phyloP scores from a whole-genome alignment of 2,113 vertebrate genomes.

The Apus apus region DNA sequence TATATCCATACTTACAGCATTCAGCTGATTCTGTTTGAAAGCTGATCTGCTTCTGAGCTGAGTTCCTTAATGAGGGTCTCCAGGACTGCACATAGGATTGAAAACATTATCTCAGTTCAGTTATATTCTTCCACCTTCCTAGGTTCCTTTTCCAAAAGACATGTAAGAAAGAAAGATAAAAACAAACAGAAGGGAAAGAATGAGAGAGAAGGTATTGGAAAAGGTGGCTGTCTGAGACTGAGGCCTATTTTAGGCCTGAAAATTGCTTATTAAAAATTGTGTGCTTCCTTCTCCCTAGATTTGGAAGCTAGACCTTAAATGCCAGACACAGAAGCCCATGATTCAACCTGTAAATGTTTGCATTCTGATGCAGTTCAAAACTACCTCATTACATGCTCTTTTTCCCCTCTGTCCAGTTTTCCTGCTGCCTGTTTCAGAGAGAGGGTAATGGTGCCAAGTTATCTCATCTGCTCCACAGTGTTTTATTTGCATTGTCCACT shows the following conservation, averaged over 20 bases:
- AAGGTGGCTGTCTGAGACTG: background rate
- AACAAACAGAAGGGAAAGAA: background rate
- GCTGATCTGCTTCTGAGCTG: background rate
- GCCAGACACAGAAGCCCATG: background rate
- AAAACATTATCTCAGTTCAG: background rate
- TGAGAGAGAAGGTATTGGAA: background rate
- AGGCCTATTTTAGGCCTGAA: background rate
- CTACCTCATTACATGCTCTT: background rate
- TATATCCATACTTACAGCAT: background rate
- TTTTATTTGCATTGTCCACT: background rate
- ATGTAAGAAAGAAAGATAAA: background rate
- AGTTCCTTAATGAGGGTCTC: slow-evolving; percentile 9
- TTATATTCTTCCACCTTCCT: slow-evolving; percentile 6
- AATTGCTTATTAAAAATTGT: background rate
- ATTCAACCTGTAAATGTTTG: background rate
- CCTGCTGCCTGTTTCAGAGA: background rate
- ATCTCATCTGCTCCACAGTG: background rate
- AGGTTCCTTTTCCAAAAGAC: slow-evolving; percentile 12
- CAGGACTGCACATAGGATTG: background rate
- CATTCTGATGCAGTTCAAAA: background rate
- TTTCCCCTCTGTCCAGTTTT: background rate
- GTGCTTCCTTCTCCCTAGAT: background rate
- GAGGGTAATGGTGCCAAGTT: background rate
- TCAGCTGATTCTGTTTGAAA: slow-evolving; percentile 34
- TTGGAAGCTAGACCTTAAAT: background rate